Conservation (phyloP, 53 echinoderm and acorn worm species). For the Crossaster papposus region DNA sequence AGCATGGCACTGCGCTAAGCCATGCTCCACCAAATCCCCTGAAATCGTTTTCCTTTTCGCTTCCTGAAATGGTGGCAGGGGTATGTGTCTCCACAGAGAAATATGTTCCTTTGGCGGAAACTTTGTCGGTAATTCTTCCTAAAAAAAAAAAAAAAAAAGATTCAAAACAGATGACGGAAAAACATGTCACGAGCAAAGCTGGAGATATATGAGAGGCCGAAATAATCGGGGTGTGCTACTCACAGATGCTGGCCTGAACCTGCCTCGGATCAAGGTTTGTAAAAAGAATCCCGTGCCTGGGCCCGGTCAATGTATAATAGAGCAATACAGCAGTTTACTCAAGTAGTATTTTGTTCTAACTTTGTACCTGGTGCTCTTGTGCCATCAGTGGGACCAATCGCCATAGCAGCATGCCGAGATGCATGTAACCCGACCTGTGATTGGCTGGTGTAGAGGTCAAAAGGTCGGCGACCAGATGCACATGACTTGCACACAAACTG, state of each 20-base stretch:
- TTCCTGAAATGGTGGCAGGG: slow-evolving; percentile 72
- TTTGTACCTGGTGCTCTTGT: slow-evolving; percentile 73
- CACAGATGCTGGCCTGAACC: too few species aligned
- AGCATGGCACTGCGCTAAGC: slow-evolving; percentile 30
- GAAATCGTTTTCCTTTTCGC: slow-evolving; percentile 45
- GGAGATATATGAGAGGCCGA: too few species aligned
- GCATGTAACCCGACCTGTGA: slow-evolving; percentile 69
- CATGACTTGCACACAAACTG: slow-evolving; percentile 74
- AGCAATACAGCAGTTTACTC: too few species aligned
- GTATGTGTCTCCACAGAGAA: slow-evolving; percentile 69
- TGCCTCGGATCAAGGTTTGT: too few species aligned
- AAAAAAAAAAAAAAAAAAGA: background rate
- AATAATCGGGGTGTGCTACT: too few species aligned
- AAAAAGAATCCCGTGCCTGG: too few species aligned
- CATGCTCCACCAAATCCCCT: slow-evolving; percentile 37
- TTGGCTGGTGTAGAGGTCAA: slow-evolving; percentile 72
- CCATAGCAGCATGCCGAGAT: slow-evolving; percentile 74
- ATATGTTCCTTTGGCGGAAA: slow-evolving; percentile 58
- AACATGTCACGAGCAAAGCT: too few species aligned
- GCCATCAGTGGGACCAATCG: slow-evolving; percentile 81
- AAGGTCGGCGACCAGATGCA: slow-evolving; percentile 67
- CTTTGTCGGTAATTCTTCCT: slow-evolving; percentile 52
- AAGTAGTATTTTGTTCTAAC: too few species aligned
- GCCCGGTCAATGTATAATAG: too few species aligned
- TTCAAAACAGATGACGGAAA: background rate